Evolutionary conservation across 2,888 invertebrate genomes (phyloP), one percentile per base, ranked within the genome.

Genomic region (Oxytorus armatus): DNA sequence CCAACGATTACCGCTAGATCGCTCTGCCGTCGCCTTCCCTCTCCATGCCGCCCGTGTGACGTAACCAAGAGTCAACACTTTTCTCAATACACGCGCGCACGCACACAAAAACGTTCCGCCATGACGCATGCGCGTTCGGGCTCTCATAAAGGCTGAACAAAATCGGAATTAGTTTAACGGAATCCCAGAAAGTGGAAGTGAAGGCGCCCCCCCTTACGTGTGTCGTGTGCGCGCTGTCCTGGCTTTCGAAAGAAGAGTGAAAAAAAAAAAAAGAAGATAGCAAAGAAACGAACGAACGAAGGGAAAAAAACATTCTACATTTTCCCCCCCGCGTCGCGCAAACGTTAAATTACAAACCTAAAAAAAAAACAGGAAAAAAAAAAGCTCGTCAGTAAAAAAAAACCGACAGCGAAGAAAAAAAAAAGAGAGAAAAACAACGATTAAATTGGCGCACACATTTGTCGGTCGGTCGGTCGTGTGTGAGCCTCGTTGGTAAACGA

Each of bases 141-240:
- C n/a, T n/a, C n/a, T 3, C 29, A 29, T 29, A 29, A 29, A 49
- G 76, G 53, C 83, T 77, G 85, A 86, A 88, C n/a, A n/a, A 88
- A 89, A 89, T 89, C 89, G 85, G 87, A 89, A 87, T 90, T 89
- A 90, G 89, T 89, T 84, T 88, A 90, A 90, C 90, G 89, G 87
- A 90, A 89, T 89, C 87, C 87, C 86, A 85, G 85, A 85, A 86
- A 87, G 87, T 85, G 85, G 83, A 86, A 87, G 86, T 85, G 86
- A 76, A 83, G 76, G 70, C 57, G 66, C 47, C 49, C 65, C 59
- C 57, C 7, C 44, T 23, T 39, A 44, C 44, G 51, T 75, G 70
- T 65, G 49, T 77, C 25, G 61, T 11, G 63, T 63, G 44, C 79
- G 73, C 57, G 78, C 36, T 14, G 39, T 16, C 51, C 61, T 63